phyloP scores from a whole-genome alignment of 2,888 invertebrate species.

The Linhomoeus sp. region DNA sequence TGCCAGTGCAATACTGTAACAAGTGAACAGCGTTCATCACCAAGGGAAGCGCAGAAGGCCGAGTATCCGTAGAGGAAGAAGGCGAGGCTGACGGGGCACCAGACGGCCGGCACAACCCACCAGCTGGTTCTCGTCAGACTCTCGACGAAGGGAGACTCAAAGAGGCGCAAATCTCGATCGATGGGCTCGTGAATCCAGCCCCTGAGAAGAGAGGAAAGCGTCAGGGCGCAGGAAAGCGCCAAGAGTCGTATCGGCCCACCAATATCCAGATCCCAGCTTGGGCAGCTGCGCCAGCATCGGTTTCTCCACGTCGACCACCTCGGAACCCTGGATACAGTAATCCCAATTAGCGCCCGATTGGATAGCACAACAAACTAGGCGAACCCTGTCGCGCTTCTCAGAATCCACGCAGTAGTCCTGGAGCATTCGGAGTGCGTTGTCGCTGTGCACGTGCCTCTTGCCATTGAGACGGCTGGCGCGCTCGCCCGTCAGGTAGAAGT shows the following conservation, averaged over 20 bases:
- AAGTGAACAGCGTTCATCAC: no score
- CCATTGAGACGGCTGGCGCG: slow-evolving; percentile 17
- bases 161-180: slow-evolving; percentile 30
- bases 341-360: neutral
- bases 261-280: slow-evolving; percentile 28
- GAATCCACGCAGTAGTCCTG: neutral
- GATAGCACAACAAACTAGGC: neutral
- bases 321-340: slow-evolving; percentile 21
- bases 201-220: no score
- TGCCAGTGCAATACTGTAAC: no score
- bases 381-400: neutral
- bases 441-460: slow-evolving; percentile 20
- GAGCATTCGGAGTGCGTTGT: slow-evolving; percentile 20
- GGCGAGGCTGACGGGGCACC: slow-evolving; percentile 18
- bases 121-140: slow-evolving; percentile 12
- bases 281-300: slow-evolving; percentile 30
- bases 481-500: slow-evolving; percentile 11
- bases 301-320: slow-evolving; percentile 26
- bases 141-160: slow-evolving; percentile 22
- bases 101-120: slow-evolving; percentile 20
- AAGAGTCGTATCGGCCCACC: slow-evolving; percentile 12
- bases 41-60: no score
- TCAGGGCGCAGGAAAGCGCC: no score
- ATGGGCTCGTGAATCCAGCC: slow-evolving; percentile 32
- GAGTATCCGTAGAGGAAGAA: slow-evolving; percentile 13